A percentile compares a stretch with the other conserved stretches of the same genome.
These are phyloP conservation scores for Turritopsis rubra DNA, from an alignment of 30 jellyfish, hydroid and myxozoan genomes.

Conservation along the genomic window DNA sequence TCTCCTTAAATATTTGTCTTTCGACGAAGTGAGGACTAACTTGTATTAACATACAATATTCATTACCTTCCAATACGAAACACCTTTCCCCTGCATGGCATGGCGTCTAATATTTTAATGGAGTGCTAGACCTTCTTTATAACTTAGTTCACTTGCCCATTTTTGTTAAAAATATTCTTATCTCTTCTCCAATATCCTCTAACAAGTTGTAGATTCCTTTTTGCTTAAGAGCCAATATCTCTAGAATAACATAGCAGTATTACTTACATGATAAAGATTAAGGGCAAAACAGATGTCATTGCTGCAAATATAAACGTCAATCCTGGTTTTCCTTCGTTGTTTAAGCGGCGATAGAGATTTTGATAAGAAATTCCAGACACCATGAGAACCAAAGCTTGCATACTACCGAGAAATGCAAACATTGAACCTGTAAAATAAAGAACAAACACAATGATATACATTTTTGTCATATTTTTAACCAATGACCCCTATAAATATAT, in stretches of 20 bases:
- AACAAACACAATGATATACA: neutral
- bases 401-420: conserved; percentile 9
- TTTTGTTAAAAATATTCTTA: too few relatives aligned
- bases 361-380: neutral
- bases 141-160: too few relatives aligned
- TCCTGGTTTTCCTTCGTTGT: neutral
- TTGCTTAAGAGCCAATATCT: too few relatives aligned
- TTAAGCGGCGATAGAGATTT: neutral
- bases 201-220: too few relatives aligned
- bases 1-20: too few relatives aligned
- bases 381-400: neutral
- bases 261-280: conserved; percentile 6
- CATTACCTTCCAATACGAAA: too few relatives aligned
- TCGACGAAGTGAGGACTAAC: too few relatives aligned
- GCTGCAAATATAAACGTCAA: neutral
- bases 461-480: neutral
- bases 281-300: neutral
- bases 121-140: too few relatives aligned
- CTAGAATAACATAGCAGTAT: neutral
- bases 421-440: neutral
- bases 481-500: neutral
- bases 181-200: too few relatives aligned
- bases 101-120: too few relatives aligned
- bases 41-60: too few relatives aligned
- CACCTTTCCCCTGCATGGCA: too few relatives aligned